Percentiles rank a stretch among this genome's conserved stretches.
Conservation (phyloP, 1,140 invertebrate genomes). For the Tyrophagus putrescentiae region DNA sequence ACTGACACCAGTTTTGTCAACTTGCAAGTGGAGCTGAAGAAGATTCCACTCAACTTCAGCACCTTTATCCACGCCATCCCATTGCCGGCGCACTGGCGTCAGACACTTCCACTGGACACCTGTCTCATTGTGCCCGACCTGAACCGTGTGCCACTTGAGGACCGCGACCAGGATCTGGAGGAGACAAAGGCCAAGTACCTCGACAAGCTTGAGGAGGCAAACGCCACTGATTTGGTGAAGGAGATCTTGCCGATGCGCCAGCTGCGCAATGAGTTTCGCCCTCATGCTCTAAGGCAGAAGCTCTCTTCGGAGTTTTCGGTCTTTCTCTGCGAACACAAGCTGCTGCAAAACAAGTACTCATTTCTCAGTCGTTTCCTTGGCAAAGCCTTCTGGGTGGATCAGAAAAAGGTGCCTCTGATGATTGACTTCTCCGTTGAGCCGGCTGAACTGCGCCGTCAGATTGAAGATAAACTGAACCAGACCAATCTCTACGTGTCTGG, state of each 20-base stretch:
- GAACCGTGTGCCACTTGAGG: neutral
- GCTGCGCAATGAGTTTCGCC: slow-evolving; percentile 8
- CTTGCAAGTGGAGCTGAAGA: slow-evolving; percentile 9
- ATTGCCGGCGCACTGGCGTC: slow-evolving; percentile 11
- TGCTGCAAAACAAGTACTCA: slow-evolving; percentile 10
- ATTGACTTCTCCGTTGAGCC: neutral
- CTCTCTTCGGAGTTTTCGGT: neutral
- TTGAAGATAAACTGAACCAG: neutral
- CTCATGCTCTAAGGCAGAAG: neutral
- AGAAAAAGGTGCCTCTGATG: slow-evolving; percentile 11
- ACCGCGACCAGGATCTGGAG: slow-evolving; percentile 8
- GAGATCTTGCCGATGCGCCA: slow-evolving; percentile 16
- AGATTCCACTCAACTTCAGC: neutral
- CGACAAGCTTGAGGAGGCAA: neutral
- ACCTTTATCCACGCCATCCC: slow-evolving; percentile 4
- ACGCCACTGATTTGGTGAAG: neutral
- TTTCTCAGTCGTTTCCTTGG: slow-evolving; percentile 10
- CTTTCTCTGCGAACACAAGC: slow-evolving; percentile 15
- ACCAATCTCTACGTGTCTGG: slow-evolving; percentile 10
- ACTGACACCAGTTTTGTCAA: neutral
- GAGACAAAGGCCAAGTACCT: neutral
- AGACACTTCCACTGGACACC: neutral
- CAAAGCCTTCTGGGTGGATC: slow-evolving; percentile 19
- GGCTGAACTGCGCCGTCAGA: neutral
- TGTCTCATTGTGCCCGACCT: slow-evolving; percentile 16